A percentile compares a stretch with the other conserved stretches of the same genome.
Conservation (phyloP, 2,888 invertebrate genomes). For the Drosophila barbarae region DNA sequence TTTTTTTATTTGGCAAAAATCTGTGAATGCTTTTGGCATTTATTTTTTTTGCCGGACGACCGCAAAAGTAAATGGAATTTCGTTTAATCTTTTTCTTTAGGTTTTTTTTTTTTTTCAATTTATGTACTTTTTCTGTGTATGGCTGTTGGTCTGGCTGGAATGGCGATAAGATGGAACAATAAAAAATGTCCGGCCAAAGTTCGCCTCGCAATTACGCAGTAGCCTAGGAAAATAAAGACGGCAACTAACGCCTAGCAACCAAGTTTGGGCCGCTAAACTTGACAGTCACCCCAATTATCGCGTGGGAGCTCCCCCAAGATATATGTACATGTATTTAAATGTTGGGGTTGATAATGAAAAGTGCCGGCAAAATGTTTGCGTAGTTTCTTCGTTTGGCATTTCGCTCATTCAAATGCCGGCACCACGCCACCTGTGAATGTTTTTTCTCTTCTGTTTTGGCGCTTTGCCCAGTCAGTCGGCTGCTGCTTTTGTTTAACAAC, state of each 20-base stretch:
- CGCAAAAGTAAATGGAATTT: conserved; percentile 29
- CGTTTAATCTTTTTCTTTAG: conserved; percentile 12
- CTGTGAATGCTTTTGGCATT: conserved; percentile 26
- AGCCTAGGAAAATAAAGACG: conserved; percentile 16
- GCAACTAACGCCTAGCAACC: conserved; percentile 52
- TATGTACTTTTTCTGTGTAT: conserved; percentile 14
- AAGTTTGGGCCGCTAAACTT: conserved; percentile 6
- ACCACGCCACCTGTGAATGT: conserved; percentile 43
- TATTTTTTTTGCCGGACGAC: background rate
- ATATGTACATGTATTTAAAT: background rate
- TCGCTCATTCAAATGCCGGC: conserved; percentile 39
- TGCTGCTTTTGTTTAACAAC: conserved; percentile 66
- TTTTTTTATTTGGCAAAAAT: conserved; percentile 32
- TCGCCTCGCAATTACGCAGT: conserved; percentile 57
- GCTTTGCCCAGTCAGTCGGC: conserved; percentile 35
- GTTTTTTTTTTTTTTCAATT: conserved; percentile 19
- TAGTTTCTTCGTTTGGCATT: conserved; percentile 9
- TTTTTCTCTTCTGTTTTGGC: conserved; percentile 41
- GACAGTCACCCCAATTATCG: conserved; percentile 26
- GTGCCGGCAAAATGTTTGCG: conserved; percentile 39
- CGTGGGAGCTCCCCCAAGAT: conserved; percentile 19
- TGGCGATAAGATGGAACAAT: conserved; percentile 28
- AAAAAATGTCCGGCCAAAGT: conserved; percentile 49
- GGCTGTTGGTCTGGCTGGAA: conserved; percentile 7
- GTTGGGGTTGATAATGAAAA: conserved; percentile 23